phyloP scores from a whole-genome alignment of 2,797 vertebrate genomes.

The Dromococcyx pavoninus region DNA sequence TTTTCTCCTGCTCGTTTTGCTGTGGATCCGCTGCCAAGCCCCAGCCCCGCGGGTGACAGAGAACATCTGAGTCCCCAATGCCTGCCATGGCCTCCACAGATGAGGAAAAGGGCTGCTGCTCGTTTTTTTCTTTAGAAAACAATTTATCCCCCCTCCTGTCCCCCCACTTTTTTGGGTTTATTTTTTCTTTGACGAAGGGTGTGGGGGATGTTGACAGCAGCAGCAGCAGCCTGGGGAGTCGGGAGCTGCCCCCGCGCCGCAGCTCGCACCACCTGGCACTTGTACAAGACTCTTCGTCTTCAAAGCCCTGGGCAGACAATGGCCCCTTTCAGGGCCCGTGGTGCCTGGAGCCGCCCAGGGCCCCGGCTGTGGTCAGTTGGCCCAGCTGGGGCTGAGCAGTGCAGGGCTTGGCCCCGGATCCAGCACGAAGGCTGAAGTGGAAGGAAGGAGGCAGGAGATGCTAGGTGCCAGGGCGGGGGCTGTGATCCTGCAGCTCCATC shows the following conservation, averaged over 20 bases:
- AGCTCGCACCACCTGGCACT: constrained; percentile 34
- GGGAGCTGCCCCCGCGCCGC: not conserved
- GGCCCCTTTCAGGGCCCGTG: constrained; percentile 7
- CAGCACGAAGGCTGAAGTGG: not conserved
- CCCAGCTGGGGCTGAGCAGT: not conserved
- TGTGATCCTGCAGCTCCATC: not conserved
- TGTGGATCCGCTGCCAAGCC: constrained; percentile 42
- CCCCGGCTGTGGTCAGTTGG: not conserved
- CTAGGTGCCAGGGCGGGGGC: not conserved
- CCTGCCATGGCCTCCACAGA: not conserved
- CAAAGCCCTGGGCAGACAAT: constrained; percentile 52
- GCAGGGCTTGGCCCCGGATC: not conserved
- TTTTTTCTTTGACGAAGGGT: not conserved
- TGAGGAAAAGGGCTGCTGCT: constrained; percentile 4
- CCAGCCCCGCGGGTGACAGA: constrained; percentile 51
- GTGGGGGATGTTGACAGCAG: not conserved
- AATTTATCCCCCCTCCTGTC: not conserved
- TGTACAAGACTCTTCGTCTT: constrained; percentile 39
- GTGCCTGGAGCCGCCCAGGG: constrained; percentile 25
- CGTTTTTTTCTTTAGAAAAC: not conserved
- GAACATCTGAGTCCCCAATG: constrained; percentile 42
- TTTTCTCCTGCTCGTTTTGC: constrained; percentile 81
- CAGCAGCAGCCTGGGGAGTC: not conserved
- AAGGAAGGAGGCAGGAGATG: not conserved
- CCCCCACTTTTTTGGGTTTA: not conserved